phyloP scores from a whole-genome alignment of 1,140 invertebrate species.

The Eueides isabella region DNA sequence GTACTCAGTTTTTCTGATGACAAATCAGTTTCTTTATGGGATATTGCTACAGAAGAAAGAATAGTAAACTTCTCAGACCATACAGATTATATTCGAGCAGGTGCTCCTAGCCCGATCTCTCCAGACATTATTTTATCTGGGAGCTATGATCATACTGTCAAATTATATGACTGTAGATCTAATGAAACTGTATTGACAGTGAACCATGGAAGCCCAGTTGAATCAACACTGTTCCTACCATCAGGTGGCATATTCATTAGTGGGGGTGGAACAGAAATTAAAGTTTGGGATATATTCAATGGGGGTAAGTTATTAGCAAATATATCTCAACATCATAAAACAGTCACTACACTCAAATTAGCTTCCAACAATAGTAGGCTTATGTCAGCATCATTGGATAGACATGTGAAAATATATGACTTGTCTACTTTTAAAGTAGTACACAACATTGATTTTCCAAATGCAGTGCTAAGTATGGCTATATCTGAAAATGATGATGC shows the following conservation, averaged over 20 bases:
- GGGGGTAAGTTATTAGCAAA: constrained; percentile 92
- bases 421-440: constrained; percentile 92
- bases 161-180: constrained; percentile 93
- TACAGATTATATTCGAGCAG: constrained; percentile 92
- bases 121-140: constrained; percentile 92
- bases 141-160: constrained; percentile 96
- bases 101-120: constrained; percentile 89
- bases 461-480: constrained; percentile 93
- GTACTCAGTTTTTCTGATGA: constrained; percentile 97
- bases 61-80: constrained; percentile 87
- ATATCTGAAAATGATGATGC: constrained; percentile 91
- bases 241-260: constrained; percentile 95
- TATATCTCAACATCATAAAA: constrained; percentile 95
- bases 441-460: constrained; percentile 94
- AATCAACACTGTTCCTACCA: constrained; percentile 94
- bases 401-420: constrained; percentile 97
- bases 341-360: constrained; percentile 92
- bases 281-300: constrained; percentile 95
- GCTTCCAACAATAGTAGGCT: constrained; percentile 91
- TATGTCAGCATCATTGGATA: constrained; percentile 94
- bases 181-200: constrained; percentile 88
- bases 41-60: constrained; percentile 92
- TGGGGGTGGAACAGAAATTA: constrained; percentile 95
- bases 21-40: constrained; percentile 94
- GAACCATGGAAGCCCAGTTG: constrained; percentile 95